phyloP scores from a whole-genome alignment of 2,888 invertebrate genomes.

The Pyrocoelia pectoralis region DNA sequence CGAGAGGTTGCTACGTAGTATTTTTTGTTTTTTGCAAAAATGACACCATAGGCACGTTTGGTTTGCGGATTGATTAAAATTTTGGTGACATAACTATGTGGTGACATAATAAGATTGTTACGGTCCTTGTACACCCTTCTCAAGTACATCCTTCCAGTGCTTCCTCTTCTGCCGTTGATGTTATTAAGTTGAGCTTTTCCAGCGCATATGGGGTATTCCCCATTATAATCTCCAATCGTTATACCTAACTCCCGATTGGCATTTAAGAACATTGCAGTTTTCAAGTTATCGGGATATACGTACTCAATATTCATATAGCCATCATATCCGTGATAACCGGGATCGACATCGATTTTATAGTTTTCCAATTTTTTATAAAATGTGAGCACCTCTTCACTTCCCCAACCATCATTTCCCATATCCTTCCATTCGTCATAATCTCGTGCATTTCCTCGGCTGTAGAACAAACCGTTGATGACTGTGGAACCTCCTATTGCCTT shows the following conservation, averaged over 20 bases:
- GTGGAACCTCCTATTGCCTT: conserved; percentile 38
- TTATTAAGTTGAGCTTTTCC: too few species aligned
- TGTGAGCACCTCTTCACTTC: conserved; percentile 9
- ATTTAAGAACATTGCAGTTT: conserved; percentile 60
- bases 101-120: conserved; percentile 66
- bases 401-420: conserved; percentile 70
- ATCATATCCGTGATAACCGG: conserved; percentile 3
- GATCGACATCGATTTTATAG: conserved; percentile 11
- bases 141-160: conserved; percentile 65
- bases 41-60: background rate
- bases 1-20: conserved; percentile 66
- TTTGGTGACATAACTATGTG: conserved; percentile 62
- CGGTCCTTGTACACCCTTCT: conserved; percentile 62
- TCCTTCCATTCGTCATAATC: conserved; percentile 37
- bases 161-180: too few species aligned
- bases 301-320: conserved; percentile 20
- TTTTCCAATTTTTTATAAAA: conserved; percentile 20
- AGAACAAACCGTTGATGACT: conserved; percentile 37
- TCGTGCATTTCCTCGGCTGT: conserved; percentile 60
- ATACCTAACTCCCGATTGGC: conserved; percentile 67
- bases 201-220: conserved; percentile 64
- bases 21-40: background rate
- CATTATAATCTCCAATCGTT: conserved; percentile 69
- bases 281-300: conserved; percentile 7
- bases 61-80: background rate